Base-by-base conservation (phyloP, 1,140 invertebrate species). In the Bombus cullumanus region DNA sequence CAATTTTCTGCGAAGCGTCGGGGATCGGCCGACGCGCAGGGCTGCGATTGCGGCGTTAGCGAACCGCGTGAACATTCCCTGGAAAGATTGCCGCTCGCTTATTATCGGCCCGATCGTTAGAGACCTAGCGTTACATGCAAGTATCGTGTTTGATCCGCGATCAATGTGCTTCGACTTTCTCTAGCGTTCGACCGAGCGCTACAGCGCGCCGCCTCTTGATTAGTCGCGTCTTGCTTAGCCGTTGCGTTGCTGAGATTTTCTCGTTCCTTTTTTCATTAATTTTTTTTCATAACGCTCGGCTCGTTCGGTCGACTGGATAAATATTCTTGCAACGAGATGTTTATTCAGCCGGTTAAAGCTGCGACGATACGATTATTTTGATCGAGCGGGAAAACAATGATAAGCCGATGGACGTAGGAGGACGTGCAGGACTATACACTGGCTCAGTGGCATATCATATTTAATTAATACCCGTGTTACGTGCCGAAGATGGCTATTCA, bases 1-100 rank as follows among this genome's bases (percentile, higher is more conserved):
- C 81, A 76, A 76, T 86, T 86, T 86, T 86, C 43, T 59, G 74
- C 41, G 69, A n/a, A 41, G 57, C 76, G 28, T 62, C n/a, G n/a
- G 71, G n/a, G 39, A 64, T 34, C 31, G 59, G 43, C 18, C 4
- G 39, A 31, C 31, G 34, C 31, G 66, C 39, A 28, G 5, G 15
- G 22, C 15, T 10, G 39, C 34, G 39, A 12, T 12, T 18, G 28
- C 41, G 57, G 41, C 18, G 72, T 9, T 15, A 53, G 15, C 73
- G 41, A 34, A 34, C 69, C 22, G 22, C 66, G 83, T 37, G 83
- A 85, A 64, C 47, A 71, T 31, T 76, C 15, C 8, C 25, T 13
- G 3, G 37, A 39, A 71, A 83, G 74, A 83, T 59, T 69, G 13
- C 22, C 47, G 31, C 10, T 37, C 53, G 66, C 47, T 71, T 62